phyloP scores from a whole-genome alignment of 2,113 vertebrate genomes.

The Fukomys damarensis region DNA sequence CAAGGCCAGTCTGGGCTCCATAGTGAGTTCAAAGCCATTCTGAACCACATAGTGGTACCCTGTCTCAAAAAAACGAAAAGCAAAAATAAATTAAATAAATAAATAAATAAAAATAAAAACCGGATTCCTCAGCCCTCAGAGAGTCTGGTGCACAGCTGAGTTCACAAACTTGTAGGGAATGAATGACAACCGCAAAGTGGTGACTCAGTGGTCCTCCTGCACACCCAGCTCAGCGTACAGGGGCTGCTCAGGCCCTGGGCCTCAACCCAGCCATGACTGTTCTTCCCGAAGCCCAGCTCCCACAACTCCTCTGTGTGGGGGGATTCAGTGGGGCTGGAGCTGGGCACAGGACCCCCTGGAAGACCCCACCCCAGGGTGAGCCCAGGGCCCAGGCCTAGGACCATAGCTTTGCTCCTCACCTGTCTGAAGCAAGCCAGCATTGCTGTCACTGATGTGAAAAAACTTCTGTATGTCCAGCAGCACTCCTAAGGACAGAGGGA shows the following conservation, averaged over 20 bases:
- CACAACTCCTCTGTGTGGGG: not conserved
- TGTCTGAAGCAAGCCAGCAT: slow-evolving; percentile 94
- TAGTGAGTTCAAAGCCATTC: not conserved
- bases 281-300: not conserved
- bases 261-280: rapidly evolving
- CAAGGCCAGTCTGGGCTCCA: not conserved
- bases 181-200: not conserved
- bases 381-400: not conserved
- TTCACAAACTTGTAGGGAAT: not conserved
- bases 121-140: not conserved
- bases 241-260: not conserved
- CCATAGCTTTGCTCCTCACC: slow-evolving; percentile 86
- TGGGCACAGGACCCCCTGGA: not conserved
- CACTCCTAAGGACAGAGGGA: slow-evolving; percentile 88
- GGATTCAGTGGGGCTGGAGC: not conserved
- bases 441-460: slow-evolving; percentile 91
- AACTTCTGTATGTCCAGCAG: slow-evolving; percentile 94
- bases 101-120: not conserved
- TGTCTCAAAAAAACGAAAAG: not conserved
- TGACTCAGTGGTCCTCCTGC: not conserved
- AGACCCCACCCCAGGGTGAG: not conserved
- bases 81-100: too few species aligned
- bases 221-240: rapidly evolving
- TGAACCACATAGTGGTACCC: not conserved
- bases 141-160: not conserved